Percentiles rank a stretch among this genome's conserved stretches.
Evolutionary conservation across 2,888 invertebrate genomes (phyloP).

Genomic region (Trissoscelio sp.): DNA sequence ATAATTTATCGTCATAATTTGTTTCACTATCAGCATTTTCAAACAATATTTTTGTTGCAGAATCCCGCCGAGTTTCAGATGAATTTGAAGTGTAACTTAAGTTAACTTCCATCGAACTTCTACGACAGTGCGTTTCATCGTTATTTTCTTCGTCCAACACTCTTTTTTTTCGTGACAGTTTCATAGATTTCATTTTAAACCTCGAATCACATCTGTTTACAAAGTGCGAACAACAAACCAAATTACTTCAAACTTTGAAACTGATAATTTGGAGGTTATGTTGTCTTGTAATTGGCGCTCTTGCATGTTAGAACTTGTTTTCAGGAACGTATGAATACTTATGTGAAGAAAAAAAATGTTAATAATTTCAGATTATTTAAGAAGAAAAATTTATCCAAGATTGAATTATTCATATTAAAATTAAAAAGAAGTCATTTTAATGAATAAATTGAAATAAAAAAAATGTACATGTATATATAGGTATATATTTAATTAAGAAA

Average conservation of each 20-base stretch:
- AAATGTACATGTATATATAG: too few relatives aligned
- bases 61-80: constrained; percentile 5
- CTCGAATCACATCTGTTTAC: background rate
- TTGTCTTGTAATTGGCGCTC: background rate
- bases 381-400: too few relatives aligned
- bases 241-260: too few relatives aligned
- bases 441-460: too few relatives aligned
- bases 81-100: constrained; percentile 23
- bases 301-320: too few relatives aligned
- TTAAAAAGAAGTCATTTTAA: too few relatives aligned
- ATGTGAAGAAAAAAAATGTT: too few relatives aligned
- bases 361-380: too few relatives aligned
- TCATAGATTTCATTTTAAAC: constrained; percentile 10
- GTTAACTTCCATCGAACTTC: constrained; percentile 30
- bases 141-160: background rate
- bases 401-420: too few relatives aligned
- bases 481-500: too few relatives aligned
- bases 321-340: too few relatives aligned
- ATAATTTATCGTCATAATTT: background rate
- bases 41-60: background rate
- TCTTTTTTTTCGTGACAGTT: background rate
- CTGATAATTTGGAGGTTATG: too few relatives aligned
- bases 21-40: background rate
- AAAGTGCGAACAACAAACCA: background rate
- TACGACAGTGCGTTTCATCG: background rate